phyloP scores from a whole-genome alignment of 2,888 invertebrate genomes.

The Eristalis pertinax region DNA sequence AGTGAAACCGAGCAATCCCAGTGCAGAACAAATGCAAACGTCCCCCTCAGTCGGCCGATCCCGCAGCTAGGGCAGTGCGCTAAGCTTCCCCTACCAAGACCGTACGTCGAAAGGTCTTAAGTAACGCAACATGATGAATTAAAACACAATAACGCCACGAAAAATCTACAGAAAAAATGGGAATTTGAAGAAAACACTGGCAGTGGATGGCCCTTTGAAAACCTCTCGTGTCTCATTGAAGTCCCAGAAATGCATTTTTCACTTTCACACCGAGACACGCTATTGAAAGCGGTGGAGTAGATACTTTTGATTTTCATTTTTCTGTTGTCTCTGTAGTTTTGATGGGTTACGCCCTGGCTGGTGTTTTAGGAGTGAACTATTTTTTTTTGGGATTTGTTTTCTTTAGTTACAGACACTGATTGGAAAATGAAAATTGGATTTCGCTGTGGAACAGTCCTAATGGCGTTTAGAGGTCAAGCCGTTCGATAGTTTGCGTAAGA shows the following conservation, averaged over 20 bases:
- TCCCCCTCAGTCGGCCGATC: neutral
- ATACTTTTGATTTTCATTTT: constrained; percentile 24
- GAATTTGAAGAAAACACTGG: neutral
- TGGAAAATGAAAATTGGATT: neutral
- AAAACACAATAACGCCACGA: constrained; percentile 24
- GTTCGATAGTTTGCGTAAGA: neutral
- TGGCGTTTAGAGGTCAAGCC: constrained; percentile 24
- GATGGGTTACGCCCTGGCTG: constrained; percentile 49
- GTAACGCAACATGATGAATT: constrained; percentile 52
- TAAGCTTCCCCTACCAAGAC: constrained; percentile 24
- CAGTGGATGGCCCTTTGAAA: constrained; percentile 6
- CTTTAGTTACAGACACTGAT: neutral
- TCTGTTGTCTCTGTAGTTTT: neutral
- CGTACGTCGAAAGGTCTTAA: constrained; percentile 20
- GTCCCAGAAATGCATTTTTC: constrained; percentile 51
- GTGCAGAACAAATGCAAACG: constrained; percentile 34
- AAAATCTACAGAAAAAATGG: neutral
- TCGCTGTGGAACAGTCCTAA: constrained; percentile 4
- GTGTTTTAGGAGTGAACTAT: constrained; percentile 10
- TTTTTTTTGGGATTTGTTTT: neutral
- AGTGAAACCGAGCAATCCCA: constrained; percentile 36
- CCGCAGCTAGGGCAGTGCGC: neutral
- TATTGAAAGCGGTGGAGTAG: constrained; percentile 21
- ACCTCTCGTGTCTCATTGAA: neutral
- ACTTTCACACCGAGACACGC: constrained; percentile 40